phyloP scores from a whole-genome alignment of 2,797 vertebrate genomes.

The Lepilemur ruficaudatus region DNA sequence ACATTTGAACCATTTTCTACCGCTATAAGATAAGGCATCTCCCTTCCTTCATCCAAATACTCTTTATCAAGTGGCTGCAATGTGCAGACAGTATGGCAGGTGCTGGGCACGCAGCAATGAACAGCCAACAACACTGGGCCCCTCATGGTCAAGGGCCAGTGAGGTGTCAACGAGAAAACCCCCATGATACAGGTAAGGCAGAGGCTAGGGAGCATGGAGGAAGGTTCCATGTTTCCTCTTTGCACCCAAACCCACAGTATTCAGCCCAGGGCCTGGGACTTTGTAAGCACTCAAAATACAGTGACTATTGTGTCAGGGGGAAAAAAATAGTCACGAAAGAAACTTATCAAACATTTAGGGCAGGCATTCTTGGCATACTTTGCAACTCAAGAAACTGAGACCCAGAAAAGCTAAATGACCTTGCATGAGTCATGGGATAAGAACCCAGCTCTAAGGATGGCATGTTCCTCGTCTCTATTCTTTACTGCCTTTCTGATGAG shows the following conservation, averaged over 20 bases:
- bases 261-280: background rate
- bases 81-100: background rate
- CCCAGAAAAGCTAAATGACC: background rate
- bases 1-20: background rate
- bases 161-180: background rate
- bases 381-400: conserved; percentile 25
- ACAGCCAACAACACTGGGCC: background rate
- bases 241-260: background rate
- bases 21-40: background rate
- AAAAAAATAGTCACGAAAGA: background rate
- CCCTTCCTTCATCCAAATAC: background rate
- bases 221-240: background rate
- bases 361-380: background rate
- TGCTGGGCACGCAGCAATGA: background rate
- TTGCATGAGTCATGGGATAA: background rate
- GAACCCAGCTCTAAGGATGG: no score
- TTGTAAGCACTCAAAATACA: background rate
- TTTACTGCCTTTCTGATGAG: background rate
- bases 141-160: background rate
- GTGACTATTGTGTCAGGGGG: background rate
- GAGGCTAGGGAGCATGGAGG: accelerated
- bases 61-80: background rate
- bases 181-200: background rate
- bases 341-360: background rate
- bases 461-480: background rate